Evolutionary conservation across 37 sponge, comb jelly and placozoan species (phyloP).

Genomic region (Tethya wilhelma): DNA sequence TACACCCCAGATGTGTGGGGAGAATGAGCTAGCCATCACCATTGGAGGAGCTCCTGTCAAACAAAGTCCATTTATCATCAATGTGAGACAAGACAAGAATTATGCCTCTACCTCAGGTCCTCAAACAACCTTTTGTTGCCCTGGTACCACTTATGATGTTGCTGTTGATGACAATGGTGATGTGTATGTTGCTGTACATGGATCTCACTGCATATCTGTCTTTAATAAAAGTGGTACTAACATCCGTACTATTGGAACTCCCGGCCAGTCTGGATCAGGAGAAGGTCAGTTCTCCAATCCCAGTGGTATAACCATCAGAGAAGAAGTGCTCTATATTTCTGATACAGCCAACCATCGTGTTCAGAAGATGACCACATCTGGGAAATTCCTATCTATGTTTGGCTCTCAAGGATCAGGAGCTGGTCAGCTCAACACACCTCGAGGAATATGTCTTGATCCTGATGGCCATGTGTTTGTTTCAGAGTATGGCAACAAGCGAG

Average conservation of each 20-base stretch:
- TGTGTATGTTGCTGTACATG: conserved; percentile 15
- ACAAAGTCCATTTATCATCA: conserved; percentile 35
- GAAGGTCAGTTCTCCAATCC: conserved; percentile 55
- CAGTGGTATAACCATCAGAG: conserved; percentile 28
- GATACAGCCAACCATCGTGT: conserved; percentile 38
- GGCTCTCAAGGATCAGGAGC: conserved; percentile 25
- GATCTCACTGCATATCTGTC: conserved; percentile 15
- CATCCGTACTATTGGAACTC: neutral
- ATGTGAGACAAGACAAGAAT: neutral
- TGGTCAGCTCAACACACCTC: conserved; percentile 34
- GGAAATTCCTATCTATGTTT: conserved; percentile 40
- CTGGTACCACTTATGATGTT: conserved; percentile 17
- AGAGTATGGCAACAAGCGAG: conserved; percentile 40
- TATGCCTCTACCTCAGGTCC: neutral
- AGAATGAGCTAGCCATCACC: conserved; percentile 20
- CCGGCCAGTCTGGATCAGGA: conserved; percentile 19
- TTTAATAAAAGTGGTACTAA: conserved; percentile 14
- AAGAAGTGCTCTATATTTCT: conserved; percentile 47
- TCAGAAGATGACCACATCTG: conserved; percentile 28
- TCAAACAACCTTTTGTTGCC: neutral
- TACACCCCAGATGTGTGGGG: conserved; percentile 27
- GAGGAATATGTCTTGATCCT: conserved; percentile 33
- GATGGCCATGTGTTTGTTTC: conserved; percentile 25
- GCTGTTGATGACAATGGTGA: conserved; percentile 40
- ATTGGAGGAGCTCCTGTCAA: conserved; percentile 12